A percentile compares a stretch with the other conserved stretches of the same genome.
Evolutionary conservation across 2,888 invertebrate genomes (phyloP).

Genomic region (Nephrotoma guestfalica): DNA sequence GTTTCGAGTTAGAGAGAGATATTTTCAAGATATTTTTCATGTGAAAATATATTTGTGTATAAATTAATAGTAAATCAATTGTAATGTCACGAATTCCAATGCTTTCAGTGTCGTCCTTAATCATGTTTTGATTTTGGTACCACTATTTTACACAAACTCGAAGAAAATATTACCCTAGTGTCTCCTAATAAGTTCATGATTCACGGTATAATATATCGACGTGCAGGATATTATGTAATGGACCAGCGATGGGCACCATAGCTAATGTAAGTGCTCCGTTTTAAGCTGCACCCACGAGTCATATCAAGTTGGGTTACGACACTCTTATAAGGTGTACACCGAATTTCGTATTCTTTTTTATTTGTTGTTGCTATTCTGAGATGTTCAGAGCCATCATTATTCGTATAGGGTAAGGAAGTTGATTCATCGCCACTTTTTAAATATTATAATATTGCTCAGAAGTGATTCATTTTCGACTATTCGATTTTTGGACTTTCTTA

Average conservation of each 20-base stretch:
- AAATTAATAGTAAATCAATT: conserved; percentile 89
- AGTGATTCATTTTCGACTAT: conserved; percentile 78
- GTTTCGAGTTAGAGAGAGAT: conserved; percentile 84
- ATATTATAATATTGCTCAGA: conserved; percentile 75
- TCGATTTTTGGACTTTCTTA: conserved; percentile 60
- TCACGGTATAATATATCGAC: conserved; percentile 78
- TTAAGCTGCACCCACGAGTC: conserved; percentile 75
- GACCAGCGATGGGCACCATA: conserved; percentile 84
- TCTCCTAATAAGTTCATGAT: conserved; percentile 92
- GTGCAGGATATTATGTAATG: conserved; percentile 79
- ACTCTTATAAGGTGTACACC: conserved; percentile 67
- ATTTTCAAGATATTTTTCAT: conserved; percentile 92
- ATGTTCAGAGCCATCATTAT: conserved; percentile 89
- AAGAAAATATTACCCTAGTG: conserved; percentile 80
- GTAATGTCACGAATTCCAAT: conserved; percentile 88
- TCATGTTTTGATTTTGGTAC: conserved; percentile 70
- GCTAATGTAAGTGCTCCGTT: conserved; percentile 66
- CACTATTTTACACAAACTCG: conserved; percentile 67
- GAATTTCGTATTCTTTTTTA: conserved; percentile 58
- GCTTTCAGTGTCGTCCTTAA: conserved; percentile 81
- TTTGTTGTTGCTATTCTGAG: conserved; percentile 80
- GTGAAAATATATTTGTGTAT: conserved; percentile 93
- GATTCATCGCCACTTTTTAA: conserved; percentile 65
- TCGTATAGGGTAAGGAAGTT: conserved; percentile 67
- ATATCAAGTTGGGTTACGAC: conserved; percentile 83